Evolutionary conservation across 37 sponge, comb jelly and placozoan genomes (phyloP).

Genomic region (Amphimedon queenslandica): DNA sequence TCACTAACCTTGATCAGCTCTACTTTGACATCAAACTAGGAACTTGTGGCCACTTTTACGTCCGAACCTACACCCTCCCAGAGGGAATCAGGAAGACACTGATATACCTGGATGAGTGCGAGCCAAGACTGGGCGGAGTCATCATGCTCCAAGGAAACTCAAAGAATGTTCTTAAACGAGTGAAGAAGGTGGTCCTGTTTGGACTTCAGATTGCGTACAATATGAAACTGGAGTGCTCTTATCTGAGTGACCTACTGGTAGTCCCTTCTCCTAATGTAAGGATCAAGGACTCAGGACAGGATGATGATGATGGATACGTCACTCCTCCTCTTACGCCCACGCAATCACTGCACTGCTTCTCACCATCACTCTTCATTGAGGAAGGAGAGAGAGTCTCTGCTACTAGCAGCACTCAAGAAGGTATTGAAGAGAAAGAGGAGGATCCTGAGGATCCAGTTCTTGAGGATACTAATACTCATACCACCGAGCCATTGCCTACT

Average conservation of each 20-base stretch:
- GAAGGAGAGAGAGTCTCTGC: not conserved
- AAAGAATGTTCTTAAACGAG: slow-evolving; percentile 55
- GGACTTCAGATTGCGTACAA: slow-evolving; percentile 76
- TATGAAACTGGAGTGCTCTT: slow-evolving; percentile 67
- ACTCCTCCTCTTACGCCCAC: slow-evolving; percentile 6
- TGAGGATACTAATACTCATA: not conserved
- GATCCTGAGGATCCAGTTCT: too few relatives aligned
- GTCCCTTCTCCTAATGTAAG: slow-evolving; percentile 23
- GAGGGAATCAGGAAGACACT: slow-evolving; percentile 78
- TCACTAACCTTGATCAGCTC: slow-evolving; percentile 78
- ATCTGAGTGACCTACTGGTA: slow-evolving; percentile 62
- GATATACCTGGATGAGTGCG: slow-evolving; percentile 90
- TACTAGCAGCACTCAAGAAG: not conserved
- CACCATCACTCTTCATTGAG: not conserved
- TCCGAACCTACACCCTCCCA: slow-evolving; percentile 60
- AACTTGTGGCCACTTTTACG: slow-evolving; percentile 79
- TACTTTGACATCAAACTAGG: slow-evolving; percentile 71
- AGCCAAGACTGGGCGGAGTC: slow-evolving; percentile 61
- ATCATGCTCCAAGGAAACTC: slow-evolving; percentile 78
- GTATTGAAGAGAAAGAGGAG: not conserved
- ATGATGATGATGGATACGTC: not conserved
- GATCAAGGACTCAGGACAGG: not conserved
- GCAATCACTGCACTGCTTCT: slow-evolving; percentile 16
- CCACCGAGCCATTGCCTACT: not conserved
- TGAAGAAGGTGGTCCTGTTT: slow-evolving; percentile 76